Evolutionary conservation across 2,113 vertebrate species (phyloP).

Genomic region (Amazona vittata): DNA sequence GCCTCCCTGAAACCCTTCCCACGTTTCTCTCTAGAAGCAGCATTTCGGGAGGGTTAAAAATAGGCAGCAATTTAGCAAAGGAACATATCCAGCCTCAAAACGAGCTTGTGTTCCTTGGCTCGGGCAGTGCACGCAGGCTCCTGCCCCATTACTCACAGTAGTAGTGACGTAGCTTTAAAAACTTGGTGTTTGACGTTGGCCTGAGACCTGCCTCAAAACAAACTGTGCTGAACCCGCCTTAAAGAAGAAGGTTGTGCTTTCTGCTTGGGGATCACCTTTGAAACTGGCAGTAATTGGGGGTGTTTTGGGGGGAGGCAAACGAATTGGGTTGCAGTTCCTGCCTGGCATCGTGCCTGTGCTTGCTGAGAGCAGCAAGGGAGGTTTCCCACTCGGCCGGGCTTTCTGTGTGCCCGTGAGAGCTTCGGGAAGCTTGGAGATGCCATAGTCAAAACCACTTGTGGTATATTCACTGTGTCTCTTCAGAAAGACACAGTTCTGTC

Average conservation of each 20-base stretch:
- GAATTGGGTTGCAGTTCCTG: background rate
- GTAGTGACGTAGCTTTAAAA: constrained; percentile 15
- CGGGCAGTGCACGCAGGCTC: background rate
- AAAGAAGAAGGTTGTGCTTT: background rate
- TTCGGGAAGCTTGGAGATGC: background rate
- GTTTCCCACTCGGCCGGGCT: background rate
- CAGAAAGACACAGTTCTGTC: background rate
- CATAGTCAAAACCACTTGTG: background rate
- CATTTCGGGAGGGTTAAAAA: constrained; percentile 43
- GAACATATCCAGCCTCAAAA: background rate
- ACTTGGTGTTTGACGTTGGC: background rate
- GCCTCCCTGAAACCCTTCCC: background rate
- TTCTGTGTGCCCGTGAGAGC: background rate
- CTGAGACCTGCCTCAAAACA: background rate
- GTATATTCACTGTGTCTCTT: background rate
- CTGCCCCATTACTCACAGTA: background rate
- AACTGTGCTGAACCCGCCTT: background rate
- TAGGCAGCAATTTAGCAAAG: constrained; percentile 1
- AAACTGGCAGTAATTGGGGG: background rate
- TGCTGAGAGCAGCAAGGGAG: background rate
- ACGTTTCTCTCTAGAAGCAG: background rate
- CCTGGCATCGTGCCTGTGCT: background rate
- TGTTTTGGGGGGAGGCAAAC: background rate
- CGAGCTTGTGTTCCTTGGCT: constrained; percentile 27
- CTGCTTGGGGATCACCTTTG: background rate